These are phyloP conservation scores for Apoderus coryli DNA, from an alignment of 2,888 invertebrate species.

Conservation along the genomic window DNA sequence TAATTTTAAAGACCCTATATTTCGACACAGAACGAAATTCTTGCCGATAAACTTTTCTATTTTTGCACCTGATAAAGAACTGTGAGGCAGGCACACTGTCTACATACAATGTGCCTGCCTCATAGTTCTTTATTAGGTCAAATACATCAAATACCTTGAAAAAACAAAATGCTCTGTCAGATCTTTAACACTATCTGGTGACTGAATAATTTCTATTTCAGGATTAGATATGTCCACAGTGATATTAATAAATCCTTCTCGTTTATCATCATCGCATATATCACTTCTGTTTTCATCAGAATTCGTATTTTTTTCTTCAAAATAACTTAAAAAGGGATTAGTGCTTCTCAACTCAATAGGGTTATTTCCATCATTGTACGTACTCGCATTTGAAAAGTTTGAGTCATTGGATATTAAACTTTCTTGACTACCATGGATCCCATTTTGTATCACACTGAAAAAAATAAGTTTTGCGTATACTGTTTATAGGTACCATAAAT, in stretches of 20 bases:
- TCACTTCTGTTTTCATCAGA: not conserved
- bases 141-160: constrained; percentile 29
- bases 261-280: constrained; percentile 24
- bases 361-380: too few species aligned
- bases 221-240: constrained; percentile 50
- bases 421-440: constrained; percentile 29
- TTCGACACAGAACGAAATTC: too few species aligned
- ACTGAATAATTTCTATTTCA: constrained; percentile 55
- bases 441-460: too few species aligned
- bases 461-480: too few species aligned
- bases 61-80: too few species aligned
- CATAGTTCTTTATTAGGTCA: too few species aligned
- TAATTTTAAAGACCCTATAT: too few species aligned
- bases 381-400: too few species aligned
- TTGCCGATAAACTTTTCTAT: not conserved
- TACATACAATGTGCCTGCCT: too few species aligned
- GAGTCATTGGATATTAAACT: constrained; percentile 30
- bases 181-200: constrained; percentile 40
- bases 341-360: constrained; percentile 33
- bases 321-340: constrained; percentile 33
- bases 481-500: too few species aligned
- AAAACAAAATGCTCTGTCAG: constrained; percentile 38
- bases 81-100: too few species aligned
- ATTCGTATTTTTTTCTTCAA: constrained; percentile 25
- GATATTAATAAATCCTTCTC: constrained; percentile 29